Conservation (phyloP, 1,140 invertebrate genomes). For the Drosophila obscura region DNA sequence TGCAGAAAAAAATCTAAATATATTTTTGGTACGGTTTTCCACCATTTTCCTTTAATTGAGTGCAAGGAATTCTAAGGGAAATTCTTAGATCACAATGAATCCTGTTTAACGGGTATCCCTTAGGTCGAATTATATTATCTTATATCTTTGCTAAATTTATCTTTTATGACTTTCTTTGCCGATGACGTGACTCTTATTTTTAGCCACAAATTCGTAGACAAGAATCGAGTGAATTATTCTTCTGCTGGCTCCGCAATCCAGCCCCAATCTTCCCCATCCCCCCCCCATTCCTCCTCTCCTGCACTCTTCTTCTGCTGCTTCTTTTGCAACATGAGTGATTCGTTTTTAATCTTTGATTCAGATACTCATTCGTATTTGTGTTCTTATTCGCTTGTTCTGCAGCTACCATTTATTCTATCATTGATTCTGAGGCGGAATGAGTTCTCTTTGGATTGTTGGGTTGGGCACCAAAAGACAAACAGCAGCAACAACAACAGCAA, state of each 20-base stretch:
- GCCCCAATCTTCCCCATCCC: neutral
- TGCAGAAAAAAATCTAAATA: no score
- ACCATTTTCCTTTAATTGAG: neutral
- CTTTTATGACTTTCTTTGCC: conserved; percentile 8
- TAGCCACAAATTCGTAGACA: conserved; percentile 48
- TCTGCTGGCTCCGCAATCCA: no score
- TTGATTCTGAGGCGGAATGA: no score
- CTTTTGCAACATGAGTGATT: conserved; percentile 75
- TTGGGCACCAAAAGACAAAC: conserved; percentile 35
- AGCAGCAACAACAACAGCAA: conserved; percentile 18
- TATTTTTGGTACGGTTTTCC: neutral
- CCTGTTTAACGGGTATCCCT: no score
- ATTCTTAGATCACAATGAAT: no score
- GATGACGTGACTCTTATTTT: conserved; percentile 62
- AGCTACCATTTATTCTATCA: no score
- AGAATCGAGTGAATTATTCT: conserved; percentile 50
- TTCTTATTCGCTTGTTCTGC: no score
- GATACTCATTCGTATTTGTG: conserved; percentile 2
- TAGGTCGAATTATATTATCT: no score
- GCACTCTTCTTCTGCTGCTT: conserved; percentile 29
- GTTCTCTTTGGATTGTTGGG: conserved; percentile 11
- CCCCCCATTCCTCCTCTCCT: no score
- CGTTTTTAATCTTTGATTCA: conserved; percentile 77
- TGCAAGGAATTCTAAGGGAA: no score
- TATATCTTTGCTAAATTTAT: no score